These are phyloP conservation scores for Diuraphis noxia DNA, from an alignment of 1,140 invertebrate species.

Conservation along the genomic window DNA sequence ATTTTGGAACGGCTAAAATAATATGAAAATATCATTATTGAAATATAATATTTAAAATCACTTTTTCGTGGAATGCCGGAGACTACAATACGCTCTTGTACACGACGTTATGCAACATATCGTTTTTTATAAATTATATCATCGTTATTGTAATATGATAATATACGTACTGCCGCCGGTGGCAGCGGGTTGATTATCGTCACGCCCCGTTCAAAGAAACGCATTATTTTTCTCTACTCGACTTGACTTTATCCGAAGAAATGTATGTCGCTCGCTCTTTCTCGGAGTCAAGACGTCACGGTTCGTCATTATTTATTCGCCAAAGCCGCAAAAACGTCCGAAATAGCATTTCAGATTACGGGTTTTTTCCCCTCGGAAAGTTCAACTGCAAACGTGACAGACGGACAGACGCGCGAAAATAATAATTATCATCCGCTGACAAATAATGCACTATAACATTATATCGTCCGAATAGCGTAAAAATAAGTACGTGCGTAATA, in stretches of 20 bases:
- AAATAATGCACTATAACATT: not conserved
- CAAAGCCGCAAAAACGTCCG: not conserved
- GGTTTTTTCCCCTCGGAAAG: not conserved
- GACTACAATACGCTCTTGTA: not conserved
- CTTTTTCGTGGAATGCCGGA: not conserved
- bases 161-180: too few species aligned
- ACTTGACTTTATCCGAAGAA: not conserved
- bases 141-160: too few species aligned
- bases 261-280: not conserved
- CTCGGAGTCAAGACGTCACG: not conserved
- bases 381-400: not conserved
- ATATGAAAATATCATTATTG: too few species aligned
- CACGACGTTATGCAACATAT: not conserved
- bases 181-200: not conserved
- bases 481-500: not conserved
- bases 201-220: not conserved
- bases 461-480: not conserved
- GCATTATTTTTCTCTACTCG: not conserved
- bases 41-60: not conserved
- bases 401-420: not conserved
- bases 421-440: not conserved
- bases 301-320: not conserved
- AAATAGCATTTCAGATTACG: not conserved
- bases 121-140: not conserved
- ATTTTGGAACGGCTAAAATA: not conserved